These are phyloP conservation scores for Drosophila rubida DNA, from an alignment of 2,888 invertebrate genomes.

Conservation along the genomic window DNA sequence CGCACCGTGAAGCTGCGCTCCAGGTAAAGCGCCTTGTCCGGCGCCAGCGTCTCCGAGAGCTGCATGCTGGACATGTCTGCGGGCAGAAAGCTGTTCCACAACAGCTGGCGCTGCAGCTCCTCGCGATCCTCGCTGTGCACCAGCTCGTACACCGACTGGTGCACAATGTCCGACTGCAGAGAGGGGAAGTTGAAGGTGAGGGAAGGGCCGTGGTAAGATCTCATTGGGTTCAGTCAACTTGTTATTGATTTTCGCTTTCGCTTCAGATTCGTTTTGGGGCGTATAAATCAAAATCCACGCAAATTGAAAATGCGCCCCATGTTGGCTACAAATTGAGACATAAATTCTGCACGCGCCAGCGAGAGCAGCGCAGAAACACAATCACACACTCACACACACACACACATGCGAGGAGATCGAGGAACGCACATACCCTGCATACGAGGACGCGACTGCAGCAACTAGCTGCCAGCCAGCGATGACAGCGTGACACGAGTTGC, in stretches of 20 bases:
- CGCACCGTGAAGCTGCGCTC: conserved; percentile 99
- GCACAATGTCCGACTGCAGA: conserved; percentile 99
- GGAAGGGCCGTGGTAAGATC: conserved; percentile 20
- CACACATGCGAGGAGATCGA: conserved; percentile 5
- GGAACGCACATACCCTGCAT: conserved; percentile 17
- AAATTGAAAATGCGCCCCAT: conserved; percentile 82
- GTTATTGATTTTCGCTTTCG: conserved; percentile 62
- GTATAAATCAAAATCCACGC: conserved; percentile 81
- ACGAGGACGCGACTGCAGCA: background rate
- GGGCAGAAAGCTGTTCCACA: conserved; percentile 97
- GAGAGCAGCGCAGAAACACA: conserved; percentile 25
- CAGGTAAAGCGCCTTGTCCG: conserved; percentile 94
- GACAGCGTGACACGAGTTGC: conserved; percentile 2
- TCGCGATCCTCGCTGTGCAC: conserved; percentile 99
- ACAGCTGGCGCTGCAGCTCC: conserved; percentile 96
- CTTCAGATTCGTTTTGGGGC: conserved; percentile 60
- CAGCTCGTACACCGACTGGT: conserved; percentile 99
- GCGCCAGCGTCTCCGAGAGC: conserved; percentile 94
- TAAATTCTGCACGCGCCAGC: conserved; percentile 82
- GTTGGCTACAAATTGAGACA: conserved; percentile 84
- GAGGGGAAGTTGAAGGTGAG: conserved; percentile 17
- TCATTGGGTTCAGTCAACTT: conserved; percentile 64
- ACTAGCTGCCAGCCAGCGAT: background rate
- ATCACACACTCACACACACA: background rate
- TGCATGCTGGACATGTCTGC: conserved; percentile 87